phyloP scores from a whole-genome alignment of 2,888 invertebrate species.

The Synanthedon tipuliformis region DNA sequence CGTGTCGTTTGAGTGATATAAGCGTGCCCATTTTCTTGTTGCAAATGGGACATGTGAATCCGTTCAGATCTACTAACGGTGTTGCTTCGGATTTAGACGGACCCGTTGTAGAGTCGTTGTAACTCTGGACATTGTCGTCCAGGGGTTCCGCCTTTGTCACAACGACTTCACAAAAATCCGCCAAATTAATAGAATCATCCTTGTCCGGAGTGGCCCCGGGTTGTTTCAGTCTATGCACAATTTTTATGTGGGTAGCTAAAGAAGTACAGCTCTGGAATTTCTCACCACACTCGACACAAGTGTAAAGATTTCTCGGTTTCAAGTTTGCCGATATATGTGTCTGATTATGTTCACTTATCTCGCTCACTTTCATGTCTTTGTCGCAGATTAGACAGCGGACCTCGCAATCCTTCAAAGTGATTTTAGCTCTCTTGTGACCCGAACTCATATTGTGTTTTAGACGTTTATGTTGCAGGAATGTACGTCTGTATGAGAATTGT shows the following conservation, averaged over 20 bases:
- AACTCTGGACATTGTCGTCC: slow-evolving; percentile 53
- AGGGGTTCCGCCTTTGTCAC: slow-evolving; percentile 67
- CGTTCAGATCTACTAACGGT: slow-evolving; percentile 36
- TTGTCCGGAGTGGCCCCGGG: slow-evolving; percentile 24
- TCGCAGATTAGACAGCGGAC: slow-evolving; percentile 60
- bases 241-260: slow-evolving; percentile 51
- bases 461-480: slow-evolving; percentile 51
- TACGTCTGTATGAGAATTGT: slow-evolving; percentile 52
- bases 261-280: slow-evolving; percentile 53
- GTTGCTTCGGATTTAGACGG: slow-evolving; percentile 19
- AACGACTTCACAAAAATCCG: slow-evolving; percentile 71
- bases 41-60: slow-evolving; percentile 59
- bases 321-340: slow-evolving; percentile 48
- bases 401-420: slow-evolving; percentile 51
- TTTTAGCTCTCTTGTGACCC: slow-evolving; percentile 50
- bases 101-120: slow-evolving; percentile 59
- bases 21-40: slow-evolving; percentile 54
- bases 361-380: slow-evolving; percentile 53
- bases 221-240: slow-evolving; percentile 43
- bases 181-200: slow-evolving; percentile 29
- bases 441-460: slow-evolving; percentile 59
- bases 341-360: slow-evolving; percentile 55
- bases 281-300: slow-evolving; percentile 50
- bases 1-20: slow-evolving; percentile 52
- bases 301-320: slow-evolving; percentile 55